Conservation (phyloP, 2,888 invertebrate genomes). For the Electrophaes corylata region DNA sequence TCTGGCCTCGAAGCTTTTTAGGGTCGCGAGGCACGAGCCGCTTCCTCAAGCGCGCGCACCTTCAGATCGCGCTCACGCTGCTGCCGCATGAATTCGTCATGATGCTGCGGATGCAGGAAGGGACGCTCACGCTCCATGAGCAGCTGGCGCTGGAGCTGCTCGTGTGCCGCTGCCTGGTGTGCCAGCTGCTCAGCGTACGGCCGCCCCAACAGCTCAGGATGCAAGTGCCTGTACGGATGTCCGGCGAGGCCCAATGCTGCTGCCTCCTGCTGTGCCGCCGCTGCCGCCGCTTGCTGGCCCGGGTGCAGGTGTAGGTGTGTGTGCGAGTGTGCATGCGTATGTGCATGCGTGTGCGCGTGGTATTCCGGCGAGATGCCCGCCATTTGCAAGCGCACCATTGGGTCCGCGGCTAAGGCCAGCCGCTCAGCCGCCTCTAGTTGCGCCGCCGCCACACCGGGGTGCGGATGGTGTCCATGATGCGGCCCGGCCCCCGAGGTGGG, state of each 20-base stretch:
- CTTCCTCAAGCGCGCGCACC: conserved; percentile 93
- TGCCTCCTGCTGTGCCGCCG: conserved; percentile 87
- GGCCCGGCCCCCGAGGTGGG: conserved; percentile 71
- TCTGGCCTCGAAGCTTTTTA: conserved; percentile 47
- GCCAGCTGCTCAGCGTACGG: conserved; percentile 93
- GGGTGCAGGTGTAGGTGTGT: conserved; percentile 92
- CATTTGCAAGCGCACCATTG: conserved; percentile 97
- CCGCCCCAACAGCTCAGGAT: conserved; percentile 90
- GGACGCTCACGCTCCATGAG: conserved; percentile 91
- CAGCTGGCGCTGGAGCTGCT: conserved; percentile 93
- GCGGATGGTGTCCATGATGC: conserved; percentile 84
- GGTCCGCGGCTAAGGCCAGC: conserved; percentile 93
- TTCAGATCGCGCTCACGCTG: conserved; percentile 94
- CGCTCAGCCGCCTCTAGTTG: conserved; percentile 91
- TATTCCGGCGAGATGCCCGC: conserved; percentile 94
- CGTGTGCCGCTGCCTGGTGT: conserved; percentile 92
- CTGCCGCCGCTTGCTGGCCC: conserved; percentile 88
- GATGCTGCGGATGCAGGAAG: conserved; percentile 84
- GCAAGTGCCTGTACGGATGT: conserved; percentile 86
- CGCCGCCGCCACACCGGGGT: conserved; percentile 81
- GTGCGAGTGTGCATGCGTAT: conserved; percentile 96
- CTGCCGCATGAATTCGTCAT: conserved; percentile 86
- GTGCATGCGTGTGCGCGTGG: conserved; percentile 96
- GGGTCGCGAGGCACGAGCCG: conserved; percentile 87
- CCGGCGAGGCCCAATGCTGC: conserved; percentile 81